Percentiles rank a stretch among this genome's conserved stretches.
Conservation (phyloP, 2,888 invertebrate genomes). For the Hetaerina titia region DNA sequence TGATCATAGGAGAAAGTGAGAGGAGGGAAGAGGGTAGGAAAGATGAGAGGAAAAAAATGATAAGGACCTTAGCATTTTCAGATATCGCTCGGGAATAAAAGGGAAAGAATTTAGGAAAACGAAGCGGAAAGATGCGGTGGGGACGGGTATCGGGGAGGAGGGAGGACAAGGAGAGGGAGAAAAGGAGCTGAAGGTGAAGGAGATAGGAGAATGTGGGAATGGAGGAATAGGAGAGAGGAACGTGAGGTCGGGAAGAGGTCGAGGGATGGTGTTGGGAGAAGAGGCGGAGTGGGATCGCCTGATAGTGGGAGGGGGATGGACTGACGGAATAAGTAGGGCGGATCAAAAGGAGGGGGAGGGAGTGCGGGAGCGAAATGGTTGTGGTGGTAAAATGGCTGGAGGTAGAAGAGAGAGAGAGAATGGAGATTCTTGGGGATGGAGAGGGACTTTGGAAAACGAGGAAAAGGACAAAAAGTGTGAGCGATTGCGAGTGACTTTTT, state of each 20-base stretch:
- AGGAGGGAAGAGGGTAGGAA: neutral
- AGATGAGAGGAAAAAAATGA: neutral
- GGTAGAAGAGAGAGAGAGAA: neutral
- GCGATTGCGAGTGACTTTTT: neutral
- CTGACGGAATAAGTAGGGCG: neutral
- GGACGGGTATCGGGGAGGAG: neutral
- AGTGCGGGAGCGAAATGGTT: neutral
- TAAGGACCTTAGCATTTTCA: conserved; percentile 24
- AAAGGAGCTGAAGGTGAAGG: neutral
- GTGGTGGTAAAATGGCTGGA: neutral
- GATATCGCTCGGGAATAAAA: conserved; percentile 47
- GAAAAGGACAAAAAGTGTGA: conserved; percentile 15
- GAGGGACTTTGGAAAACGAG: neutral
- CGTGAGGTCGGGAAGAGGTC: neutral
- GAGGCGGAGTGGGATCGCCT: neutral
- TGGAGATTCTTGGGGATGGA: neutral
- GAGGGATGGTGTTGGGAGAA: neutral
- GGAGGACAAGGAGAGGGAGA: neutral
- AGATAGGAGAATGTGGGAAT: neutral
- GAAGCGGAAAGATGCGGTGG: neutral
- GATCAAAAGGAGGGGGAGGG: neutral
- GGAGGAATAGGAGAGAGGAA: neutral
- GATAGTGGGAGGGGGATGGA: neutral
- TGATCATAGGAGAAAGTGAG: neutral
- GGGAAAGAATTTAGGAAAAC: neutral